A percentile compares a stretch with the other conserved stretches of the same genome.
phyloP scores from a whole-genome alignment of 2,113 vertebrate genomes.

The Orientallactaga bullata region DNA sequence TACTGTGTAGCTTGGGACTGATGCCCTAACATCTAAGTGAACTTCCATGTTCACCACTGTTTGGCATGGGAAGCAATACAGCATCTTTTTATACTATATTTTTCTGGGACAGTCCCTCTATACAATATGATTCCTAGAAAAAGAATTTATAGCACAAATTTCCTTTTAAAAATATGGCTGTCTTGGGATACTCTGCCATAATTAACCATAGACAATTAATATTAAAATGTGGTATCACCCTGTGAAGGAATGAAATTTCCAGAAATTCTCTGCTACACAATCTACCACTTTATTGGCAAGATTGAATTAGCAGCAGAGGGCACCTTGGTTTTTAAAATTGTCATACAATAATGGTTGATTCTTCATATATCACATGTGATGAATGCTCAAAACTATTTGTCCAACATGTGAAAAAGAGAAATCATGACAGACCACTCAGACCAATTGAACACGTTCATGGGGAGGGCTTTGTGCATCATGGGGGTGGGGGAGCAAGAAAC shows the following conservation, averaged over 20 bases:
- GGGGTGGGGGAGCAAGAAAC: too few species aligned
- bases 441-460: background rate
- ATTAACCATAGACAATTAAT: conserved; percentile 26
- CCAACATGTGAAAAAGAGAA: background rate
- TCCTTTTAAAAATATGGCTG: background rate
- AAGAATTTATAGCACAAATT: background rate
- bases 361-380: background rate
- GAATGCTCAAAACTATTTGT: background rate
- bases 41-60: too few species aligned
- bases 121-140: background rate
- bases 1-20: background rate
- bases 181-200: background rate
- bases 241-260: background rate
- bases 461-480: background rate
- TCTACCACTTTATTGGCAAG: background rate
- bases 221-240: background rate
- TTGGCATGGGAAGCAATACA: rapidly evolving
- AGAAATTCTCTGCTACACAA: conserved; percentile 1
- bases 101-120: background rate
- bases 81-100: background rate
- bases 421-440: background rate
- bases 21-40: too few species aligned
- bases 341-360: background rate
- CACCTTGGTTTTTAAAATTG: conserved; percentile 48
- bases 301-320: conserved; percentile 11